Percentiles rank a stretch among this genome's conserved stretches.
These are phyloP conservation scores for Erpetoichthys calabaricus DNA, from an alignment of 2,797 vertebrate genomes.

Conservation along the genomic window DNA sequence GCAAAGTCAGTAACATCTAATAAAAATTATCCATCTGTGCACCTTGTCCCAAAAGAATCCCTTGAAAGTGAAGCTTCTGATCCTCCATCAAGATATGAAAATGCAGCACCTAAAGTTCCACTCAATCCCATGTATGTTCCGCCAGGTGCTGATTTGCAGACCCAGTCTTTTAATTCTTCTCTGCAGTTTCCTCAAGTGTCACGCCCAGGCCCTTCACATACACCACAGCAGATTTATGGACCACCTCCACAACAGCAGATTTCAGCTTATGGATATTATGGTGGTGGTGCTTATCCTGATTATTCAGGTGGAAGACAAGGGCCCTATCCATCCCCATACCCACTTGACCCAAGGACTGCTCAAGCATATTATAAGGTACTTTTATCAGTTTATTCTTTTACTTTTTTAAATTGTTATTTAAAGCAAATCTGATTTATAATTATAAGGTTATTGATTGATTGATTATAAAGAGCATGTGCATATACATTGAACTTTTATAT, in stretches of 20 bases:
- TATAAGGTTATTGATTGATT: too few relatives aligned
- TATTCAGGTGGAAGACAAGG: conserved; percentile 48
- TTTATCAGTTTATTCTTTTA: rapidly evolving
- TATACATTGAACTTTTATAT: too few relatives aligned
- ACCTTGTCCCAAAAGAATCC: conserved; percentile 22
- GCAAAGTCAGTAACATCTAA: conserved; percentile 15
- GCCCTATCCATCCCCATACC: conserved; percentile 53
- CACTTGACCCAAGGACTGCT: conserved; percentile 53
- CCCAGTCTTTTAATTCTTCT: conserved; percentile 12
- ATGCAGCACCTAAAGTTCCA: conserved; percentile 20
- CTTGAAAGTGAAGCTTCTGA: conserved; percentile 21
- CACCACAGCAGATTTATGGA: conserved; percentile 55
- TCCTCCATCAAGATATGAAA: conserved; percentile 20
- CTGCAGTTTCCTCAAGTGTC: conserved; percentile 33
- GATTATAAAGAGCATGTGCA: too few relatives aligned
- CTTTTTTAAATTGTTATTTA: not conserved
- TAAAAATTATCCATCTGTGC: conserved; percentile 22
- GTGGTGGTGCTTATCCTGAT: conserved; percentile 49
- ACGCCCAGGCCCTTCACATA: conserved; percentile 51
- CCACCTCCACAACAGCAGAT: conserved; percentile 27
- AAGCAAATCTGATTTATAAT: too few relatives aligned
- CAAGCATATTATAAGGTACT: conserved; percentile 75
- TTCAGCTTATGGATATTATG: conserved; percentile 41
- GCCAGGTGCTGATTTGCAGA: conserved; percentile 14
- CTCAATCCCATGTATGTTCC: conserved; percentile 18